Base-by-base conservation (phyloP, 2,797 vertebrate species). In the Passerculus sandwichensis region DNA sequence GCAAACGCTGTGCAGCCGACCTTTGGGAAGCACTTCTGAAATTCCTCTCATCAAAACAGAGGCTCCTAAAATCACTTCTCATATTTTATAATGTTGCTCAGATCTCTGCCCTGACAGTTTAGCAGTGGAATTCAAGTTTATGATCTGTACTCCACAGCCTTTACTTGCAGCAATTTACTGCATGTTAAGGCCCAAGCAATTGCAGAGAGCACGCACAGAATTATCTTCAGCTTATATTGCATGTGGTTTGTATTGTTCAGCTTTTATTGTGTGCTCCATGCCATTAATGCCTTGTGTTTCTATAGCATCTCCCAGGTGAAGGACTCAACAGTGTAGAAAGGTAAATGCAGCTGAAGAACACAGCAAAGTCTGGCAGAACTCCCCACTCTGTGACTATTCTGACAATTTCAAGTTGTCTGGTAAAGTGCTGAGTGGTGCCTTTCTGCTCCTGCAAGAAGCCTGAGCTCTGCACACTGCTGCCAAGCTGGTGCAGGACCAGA, bases 401-500 rank as follows among this genome's bases (percentile, higher is more conserved):
- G 44, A 79, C 47, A 56, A 36, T 59, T 82, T n/a, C 18, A 44
- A 56, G 57, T 27, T 66, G 59, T 44, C 60, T 36, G 27, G 21
- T 74, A 85, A 91, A 77, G 45, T 42, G 40, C 51, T 1, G 15
- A 73, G 78, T 15, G 16, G 53, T 85, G 77, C 71, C 67, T 42
- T 85, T 82, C 78, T 81, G 81, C 81, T 56, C 75, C 66, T 47
- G 57, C 45, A 25, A 34, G 78, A 83, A 77, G 85, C 42, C n/a
- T 9, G 2, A 48, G 80, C 13, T 88, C 89, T 86, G 84, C 40
- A 59, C 47, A 18, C 29, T 34, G 78, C 75, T 89, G 93, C 89
- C 93, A 93, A n/a, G 53, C 38, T 20, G 8, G 7, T 93, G 81
- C 96, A 95, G 96, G 94, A 95, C 91, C 91, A 82, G 94, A 93